Evolutionary conservation across 1,140 invertebrate species (phyloP).

Genomic region (Mesaphorura yosii): DNA sequence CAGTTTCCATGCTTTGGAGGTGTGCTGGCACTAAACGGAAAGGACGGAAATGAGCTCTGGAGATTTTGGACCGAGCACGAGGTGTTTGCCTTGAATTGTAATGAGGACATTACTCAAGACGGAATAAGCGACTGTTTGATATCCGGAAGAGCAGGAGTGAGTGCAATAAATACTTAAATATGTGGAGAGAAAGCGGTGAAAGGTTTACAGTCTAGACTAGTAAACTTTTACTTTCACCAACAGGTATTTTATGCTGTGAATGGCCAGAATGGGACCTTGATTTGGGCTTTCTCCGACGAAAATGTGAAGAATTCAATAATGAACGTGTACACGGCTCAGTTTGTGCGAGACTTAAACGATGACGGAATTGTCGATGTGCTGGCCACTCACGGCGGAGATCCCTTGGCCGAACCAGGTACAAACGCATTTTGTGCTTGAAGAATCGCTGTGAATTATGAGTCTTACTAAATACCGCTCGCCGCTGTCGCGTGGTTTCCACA

Average conservation of each 20-base stretch:
- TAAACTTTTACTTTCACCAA: too few relatives aligned
- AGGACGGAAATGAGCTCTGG: constrained; percentile 60
- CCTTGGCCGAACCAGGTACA: constrained; percentile 39
- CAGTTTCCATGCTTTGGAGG: constrained; percentile 60
- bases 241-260: constrained; percentile 56
- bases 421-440: background rate
- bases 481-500: constrained; percentile 19
- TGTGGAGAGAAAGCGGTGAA: too few relatives aligned
- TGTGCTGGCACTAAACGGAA: constrained; percentile 60
- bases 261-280: constrained; percentile 49
- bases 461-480: too few relatives aligned
- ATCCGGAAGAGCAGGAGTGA: constrained; percentile 58
- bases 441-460: too few relatives aligned
- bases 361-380: constrained; percentile 61
- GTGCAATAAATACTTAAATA: too few relatives aligned
- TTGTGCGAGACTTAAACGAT: constrained; percentile 56
- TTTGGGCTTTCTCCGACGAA: constrained; percentile 51
- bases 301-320: constrained; percentile 39
- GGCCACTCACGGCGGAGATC: constrained; percentile 52
- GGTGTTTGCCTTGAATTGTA: constrained; percentile 62
- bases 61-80: constrained; percentile 59
- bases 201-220: too few relatives aligned
- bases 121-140: constrained; percentile 58
- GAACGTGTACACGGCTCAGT: constrained; percentile 53
- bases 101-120: constrained; percentile 58